phyloP scores from a whole-genome alignment of 2,113 vertebrate species.

The Python bivittatus region DNA sequence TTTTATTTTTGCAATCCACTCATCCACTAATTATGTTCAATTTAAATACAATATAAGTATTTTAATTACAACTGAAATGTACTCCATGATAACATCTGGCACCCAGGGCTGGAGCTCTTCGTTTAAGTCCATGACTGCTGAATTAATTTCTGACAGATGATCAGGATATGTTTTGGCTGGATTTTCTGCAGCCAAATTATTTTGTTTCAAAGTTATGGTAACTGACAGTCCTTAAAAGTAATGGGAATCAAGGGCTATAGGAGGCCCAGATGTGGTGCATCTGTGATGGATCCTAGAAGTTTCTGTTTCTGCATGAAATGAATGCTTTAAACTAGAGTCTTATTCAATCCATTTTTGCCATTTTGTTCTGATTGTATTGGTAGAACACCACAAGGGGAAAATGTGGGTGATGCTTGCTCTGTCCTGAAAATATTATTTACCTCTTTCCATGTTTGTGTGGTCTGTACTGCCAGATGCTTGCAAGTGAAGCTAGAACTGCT shows the following conservation, averaged over 20 bases:
- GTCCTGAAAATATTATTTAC: not conserved
- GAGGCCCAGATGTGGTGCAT: not conserved
- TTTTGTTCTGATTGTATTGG: not conserved
- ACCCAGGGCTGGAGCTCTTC: not conserved
- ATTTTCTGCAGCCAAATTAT: slow-evolving; percentile 15
- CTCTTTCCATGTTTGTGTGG: not conserved
- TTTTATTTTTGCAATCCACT: not conserved
- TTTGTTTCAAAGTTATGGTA: slow-evolving; percentile 22
- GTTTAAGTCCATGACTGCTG: not conserved
- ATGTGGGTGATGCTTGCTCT: not conserved
- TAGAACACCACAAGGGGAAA: not conserved
- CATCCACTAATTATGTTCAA: not conserved
- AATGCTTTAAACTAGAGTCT: not conserved
- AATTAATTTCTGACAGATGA: slow-evolving; percentile 8
- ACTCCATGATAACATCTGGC: slow-evolving; percentile 6
- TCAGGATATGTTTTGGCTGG: slow-evolving; percentile 11
- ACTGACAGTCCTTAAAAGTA: slow-evolving; percentile 17
- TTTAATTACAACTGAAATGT: slow-evolving; percentile 6
- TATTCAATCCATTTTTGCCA: not conserved
- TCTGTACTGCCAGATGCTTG: not conserved
- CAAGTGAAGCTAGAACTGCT: not conserved
- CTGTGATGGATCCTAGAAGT: not conserved
- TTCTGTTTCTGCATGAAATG: not conserved
- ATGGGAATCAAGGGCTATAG: not conserved
- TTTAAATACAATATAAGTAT: not conserved